Percentiles rank a stretch among this genome's conserved stretches.
These are phyloP conservation scores for Galemys pyrenaicus DNA, from an alignment of 2,113 vertebrate species.

Conservation along the genomic window DNA sequence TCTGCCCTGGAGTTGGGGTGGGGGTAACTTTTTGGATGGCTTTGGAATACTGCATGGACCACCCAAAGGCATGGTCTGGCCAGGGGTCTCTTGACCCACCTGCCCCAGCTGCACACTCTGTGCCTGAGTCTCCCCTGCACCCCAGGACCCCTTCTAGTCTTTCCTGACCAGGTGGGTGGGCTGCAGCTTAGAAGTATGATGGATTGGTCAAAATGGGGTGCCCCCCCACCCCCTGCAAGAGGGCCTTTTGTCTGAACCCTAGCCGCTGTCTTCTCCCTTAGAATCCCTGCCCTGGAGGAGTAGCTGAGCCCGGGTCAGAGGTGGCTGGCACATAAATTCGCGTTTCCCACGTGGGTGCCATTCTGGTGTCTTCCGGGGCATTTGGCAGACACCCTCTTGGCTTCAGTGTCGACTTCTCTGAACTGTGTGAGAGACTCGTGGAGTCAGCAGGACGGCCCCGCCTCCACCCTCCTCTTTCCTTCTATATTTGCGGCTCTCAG, in stretches of 20 bases:
- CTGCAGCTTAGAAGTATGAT: not conserved
- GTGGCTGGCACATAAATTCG: not conserved
- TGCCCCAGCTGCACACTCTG: not conserved
- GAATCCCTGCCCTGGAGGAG: fast-evolving
- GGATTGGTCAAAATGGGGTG: fast-evolving
- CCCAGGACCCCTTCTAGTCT: not conserved
- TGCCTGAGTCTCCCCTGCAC: not conserved
- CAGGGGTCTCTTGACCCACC: not conserved
- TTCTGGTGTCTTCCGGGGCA: not conserved
- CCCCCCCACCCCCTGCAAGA: not conserved
- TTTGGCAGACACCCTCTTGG: not conserved
- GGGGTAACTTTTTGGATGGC: not conserved
- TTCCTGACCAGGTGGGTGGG: not conserved
- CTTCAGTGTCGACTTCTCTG: not conserved
- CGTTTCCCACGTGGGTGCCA: not conserved
- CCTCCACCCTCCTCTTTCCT: too few relatives aligned
- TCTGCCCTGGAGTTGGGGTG: too few relatives aligned
- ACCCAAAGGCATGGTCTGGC: not conserved
- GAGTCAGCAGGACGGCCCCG: not conserved
- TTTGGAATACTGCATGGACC: not conserved
- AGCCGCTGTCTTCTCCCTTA: not conserved
- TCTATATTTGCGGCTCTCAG: not conserved
- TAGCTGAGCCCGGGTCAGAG: fast-evolving
- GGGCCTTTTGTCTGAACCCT: not conserved
- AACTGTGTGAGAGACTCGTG: not conserved